phyloP scores from a whole-genome alignment of 53 echinoderm and acorn worm species.

The Antedon mediterranea region DNA sequence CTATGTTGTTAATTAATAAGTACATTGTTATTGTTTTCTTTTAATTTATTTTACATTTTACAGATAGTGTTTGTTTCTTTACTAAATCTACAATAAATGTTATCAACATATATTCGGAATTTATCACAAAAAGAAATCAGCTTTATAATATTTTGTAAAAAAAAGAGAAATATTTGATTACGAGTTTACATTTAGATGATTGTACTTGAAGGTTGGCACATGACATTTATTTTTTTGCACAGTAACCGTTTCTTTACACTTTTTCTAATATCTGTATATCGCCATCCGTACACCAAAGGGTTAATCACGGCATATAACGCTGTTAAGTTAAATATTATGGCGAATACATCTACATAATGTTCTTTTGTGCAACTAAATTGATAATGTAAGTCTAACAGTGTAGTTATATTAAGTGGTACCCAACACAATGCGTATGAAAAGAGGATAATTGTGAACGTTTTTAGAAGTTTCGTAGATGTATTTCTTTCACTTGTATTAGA shows the following conservation, averaged over 20 bases:
- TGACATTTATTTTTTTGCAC: background rate
- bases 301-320: background rate
- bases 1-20: too few species aligned
- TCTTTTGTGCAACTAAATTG: background rate
- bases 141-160: too few species aligned
- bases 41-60: too few species aligned
- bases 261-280: background rate
- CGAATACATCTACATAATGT: background rate
- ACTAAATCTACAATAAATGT: too few species aligned
- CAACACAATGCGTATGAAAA: background rate
- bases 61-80: too few species aligned
- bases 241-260: background rate
- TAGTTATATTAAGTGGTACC: background rate
- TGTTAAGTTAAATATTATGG: background rate
- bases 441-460: background rate
- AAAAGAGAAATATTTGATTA: too few species aligned
- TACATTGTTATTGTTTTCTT: too few species aligned
- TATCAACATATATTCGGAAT: too few species aligned
- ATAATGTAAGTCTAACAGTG: background rate
- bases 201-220: too few species aligned
- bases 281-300: background rate
- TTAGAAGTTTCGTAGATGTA: background rate
- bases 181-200: too few species aligned
- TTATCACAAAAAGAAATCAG: too few species aligned
- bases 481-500: background rate